A percentile compares a stretch with the other conserved stretches of the same genome.
These are phyloP conservation scores for Aspidiotus rigidus DNA, from an alignment of 2,888 invertebrate species.

Conservation along the genomic window DNA sequence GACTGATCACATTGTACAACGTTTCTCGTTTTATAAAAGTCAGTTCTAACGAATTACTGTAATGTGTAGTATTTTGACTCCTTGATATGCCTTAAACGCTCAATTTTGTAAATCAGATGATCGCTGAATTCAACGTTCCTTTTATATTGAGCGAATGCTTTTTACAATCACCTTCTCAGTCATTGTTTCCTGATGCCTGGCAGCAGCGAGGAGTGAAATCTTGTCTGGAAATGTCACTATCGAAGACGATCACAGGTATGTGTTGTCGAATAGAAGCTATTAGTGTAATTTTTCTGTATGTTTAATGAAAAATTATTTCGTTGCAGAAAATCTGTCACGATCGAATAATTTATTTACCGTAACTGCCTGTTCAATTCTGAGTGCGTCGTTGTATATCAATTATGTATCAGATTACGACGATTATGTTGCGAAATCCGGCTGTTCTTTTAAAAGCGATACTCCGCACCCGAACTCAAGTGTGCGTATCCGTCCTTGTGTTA, in stretches of 20 bases:
- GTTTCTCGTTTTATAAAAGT: slow-evolving; percentile 26
- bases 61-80: neutral
- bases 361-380: slow-evolving; percentile 23
- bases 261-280: too few relatives aligned
- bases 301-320: neutral
- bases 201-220: slow-evolving; percentile 18
- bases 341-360: slow-evolving; percentile 17
- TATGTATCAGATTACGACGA: slow-evolving; percentile 23
- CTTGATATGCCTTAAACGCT: neutral
- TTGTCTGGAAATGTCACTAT: slow-evolving; percentile 20
- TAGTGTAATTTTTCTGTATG: neutral
- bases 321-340: slow-evolving; percentile 25
- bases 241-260: slow-evolving; percentile 28
- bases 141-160: slow-evolving; percentile 6
- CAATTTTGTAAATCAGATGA: slow-evolving; percentile 5
- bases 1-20: slow-evolving; percentile 21
- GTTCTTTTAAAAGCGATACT: slow-evolving; percentile 15
- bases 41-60: neutral
- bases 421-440: slow-evolving; percentile 20
- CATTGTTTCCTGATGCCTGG: slow-evolving; percentile 5
- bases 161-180: slow-evolving; percentile 6
- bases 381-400: slow-evolving; percentile 21
- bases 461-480: slow-evolving; percentile 8
- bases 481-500: slow-evolving; percentile 21
- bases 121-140: slow-evolving; percentile 25